Percentiles rank a stretch among this genome's conserved stretches.
Conservation (phyloP, 2,113 vertebrate species). For the Sakesphorus luctuosus region DNA sequence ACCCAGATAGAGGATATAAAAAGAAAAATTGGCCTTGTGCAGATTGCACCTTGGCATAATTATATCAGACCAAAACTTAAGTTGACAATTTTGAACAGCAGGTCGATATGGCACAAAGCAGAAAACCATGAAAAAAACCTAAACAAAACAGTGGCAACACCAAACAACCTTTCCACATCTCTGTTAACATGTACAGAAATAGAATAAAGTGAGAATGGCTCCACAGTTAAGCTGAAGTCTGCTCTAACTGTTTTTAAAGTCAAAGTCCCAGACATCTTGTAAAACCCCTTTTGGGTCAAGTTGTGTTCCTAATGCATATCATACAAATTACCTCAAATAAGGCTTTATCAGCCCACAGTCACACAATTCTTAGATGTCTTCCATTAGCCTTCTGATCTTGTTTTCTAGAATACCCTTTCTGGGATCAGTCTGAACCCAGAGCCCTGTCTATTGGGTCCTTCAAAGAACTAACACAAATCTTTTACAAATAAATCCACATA, state of each 20-base stretch:
- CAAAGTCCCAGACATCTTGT: constrained; percentile 30
- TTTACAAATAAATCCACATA: background rate
- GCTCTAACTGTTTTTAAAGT: constrained; percentile 46
- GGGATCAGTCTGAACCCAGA: background rate
- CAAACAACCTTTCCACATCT: constrained; percentile 64
- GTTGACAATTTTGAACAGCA: constrained; percentile 57
- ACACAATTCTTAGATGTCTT: background rate
- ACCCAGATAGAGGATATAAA: constrained; percentile 47
- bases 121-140: constrained; percentile 29
- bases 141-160: constrained; percentile 42
- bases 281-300: constrained; percentile 20
- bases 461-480: background rate
- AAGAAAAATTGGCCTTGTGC: constrained; percentile 29
- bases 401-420: background rate
- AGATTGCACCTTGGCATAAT: constrained; percentile 32
- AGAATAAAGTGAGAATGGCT: constrained; percentile 64
- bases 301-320: background rate
- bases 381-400: background rate
- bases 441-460: background rate
- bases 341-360: background rate
- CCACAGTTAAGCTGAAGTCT: constrained; percentile 23
- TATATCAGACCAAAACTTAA: constrained; percentile 12
- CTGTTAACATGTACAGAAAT: constrained; percentile 63
- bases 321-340: constrained; percentile 14
- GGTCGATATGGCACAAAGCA: constrained; percentile 26